Conservation (phyloP, 2,113 vertebrate genomes). For the Lamprologus tigripictilis region DNA sequence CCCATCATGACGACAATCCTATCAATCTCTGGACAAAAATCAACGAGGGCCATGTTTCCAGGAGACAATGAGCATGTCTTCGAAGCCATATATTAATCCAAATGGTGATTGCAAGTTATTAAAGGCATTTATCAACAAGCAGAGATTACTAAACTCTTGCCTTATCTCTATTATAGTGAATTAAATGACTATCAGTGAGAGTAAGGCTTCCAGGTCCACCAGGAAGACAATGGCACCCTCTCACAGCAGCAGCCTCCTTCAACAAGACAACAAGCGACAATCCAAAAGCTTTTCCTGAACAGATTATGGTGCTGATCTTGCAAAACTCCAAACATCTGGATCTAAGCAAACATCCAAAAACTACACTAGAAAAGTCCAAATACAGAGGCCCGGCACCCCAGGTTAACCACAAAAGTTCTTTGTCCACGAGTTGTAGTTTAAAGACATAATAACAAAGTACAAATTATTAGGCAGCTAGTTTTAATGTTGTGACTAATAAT, state of each 20-base stretch:
- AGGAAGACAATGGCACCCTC: neutral
- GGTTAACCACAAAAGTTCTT: neutral
- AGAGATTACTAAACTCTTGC: neutral
- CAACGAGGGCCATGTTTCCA: neutral
- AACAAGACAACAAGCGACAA: neutral
- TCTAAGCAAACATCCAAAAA: neutral
- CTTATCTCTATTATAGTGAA: neutral
- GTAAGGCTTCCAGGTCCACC: neutral
- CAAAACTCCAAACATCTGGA: neutral
- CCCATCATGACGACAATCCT: neutral
- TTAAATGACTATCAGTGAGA: neutral
- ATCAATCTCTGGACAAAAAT: neutral
- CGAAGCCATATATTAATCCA: neutral
- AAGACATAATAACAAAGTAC: neutral
- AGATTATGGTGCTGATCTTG: neutral
- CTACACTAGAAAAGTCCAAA: neutral
- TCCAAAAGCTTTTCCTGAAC: neutral
- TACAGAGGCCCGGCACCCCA: rapidly evolving
- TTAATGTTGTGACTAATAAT: neutral
- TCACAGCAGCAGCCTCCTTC: neutral
- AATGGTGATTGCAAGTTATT: neutral
- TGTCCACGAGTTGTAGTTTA: neutral
- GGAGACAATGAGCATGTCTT: neutral
- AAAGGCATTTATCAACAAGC: neutral
- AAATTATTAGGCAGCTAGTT: neutral